Conservation (phyloP, 2,113 vertebrate genomes). For the Oncorhynchus keta region DNA sequence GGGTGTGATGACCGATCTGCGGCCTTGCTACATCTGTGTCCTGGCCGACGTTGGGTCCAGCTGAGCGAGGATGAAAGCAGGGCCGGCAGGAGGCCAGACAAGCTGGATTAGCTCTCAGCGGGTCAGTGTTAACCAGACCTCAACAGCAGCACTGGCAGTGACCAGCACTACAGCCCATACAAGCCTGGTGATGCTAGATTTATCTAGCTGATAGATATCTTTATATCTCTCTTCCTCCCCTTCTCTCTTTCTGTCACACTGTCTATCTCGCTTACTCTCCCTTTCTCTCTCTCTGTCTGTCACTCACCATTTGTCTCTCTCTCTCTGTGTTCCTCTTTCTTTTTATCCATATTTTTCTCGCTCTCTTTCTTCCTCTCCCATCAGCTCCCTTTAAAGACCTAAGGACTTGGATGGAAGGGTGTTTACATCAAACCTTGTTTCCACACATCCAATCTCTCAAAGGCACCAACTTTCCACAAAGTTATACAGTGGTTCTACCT, state of each 20-base stretch:
- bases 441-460: background rate
- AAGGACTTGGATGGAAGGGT: background rate
- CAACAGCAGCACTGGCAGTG: background rate
- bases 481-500: background rate
- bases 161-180: slow-evolving; percentile 17
- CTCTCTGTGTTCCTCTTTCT: background rate
- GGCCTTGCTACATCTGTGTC: background rate
- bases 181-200: background rate
- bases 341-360: too few species aligned
- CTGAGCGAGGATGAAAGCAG: slow-evolving; percentile 22
- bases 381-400: background rate
- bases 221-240: slow-evolving; percentile 10
- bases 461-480: too few species aligned
- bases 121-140: slow-evolving; percentile 23
- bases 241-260: background rate
- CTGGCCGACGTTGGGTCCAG: background rate
- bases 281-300: slow-evolving; percentile 51
- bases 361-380: background rate
- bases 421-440: slow-evolving; percentile 1
- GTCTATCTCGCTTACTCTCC: slow-evolving; percentile 8
- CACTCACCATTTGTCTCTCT: slow-evolving; percentile 46
- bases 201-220: slow-evolving; percentile 13
- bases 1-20: background rate
- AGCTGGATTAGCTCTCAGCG: slow-evolving; percentile 17
- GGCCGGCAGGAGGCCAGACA: background rate